Conservation (phyloP, 2,797 vertebrate genomes). For the Cryptoprocta ferox region DNA sequence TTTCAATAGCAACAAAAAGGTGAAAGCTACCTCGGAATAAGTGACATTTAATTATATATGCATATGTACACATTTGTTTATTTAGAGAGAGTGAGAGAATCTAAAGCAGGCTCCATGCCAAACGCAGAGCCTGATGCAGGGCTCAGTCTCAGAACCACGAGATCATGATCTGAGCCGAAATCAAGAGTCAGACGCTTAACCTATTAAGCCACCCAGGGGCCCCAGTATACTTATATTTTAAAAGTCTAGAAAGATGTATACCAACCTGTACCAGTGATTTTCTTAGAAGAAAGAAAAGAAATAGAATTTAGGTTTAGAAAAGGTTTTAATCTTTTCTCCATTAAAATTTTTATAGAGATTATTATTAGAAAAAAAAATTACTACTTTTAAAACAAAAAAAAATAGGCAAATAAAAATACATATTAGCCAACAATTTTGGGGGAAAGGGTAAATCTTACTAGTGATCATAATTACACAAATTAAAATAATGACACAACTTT, state of each 20-base stretch:
- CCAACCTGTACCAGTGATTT: neutral
- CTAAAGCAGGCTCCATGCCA: no score
- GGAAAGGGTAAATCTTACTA: neutral
- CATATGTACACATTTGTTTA: neutral
- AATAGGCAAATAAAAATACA: constrained; percentile 26
- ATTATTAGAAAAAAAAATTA: neutral
- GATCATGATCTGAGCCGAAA: no score
- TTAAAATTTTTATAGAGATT: neutral
- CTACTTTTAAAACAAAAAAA: constrained; percentile 54
- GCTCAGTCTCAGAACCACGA: no score
- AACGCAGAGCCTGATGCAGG: no score
- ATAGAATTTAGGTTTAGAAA: neutral
- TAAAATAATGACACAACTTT: neutral
- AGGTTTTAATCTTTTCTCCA: neutral
- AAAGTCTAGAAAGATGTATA: neutral
- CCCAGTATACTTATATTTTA: neutral
- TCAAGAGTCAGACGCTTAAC: no score
- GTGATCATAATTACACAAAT: constrained; percentile 15
- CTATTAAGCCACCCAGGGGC: no score
- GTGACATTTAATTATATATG: neutral
- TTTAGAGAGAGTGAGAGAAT: no score
- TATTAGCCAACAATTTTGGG: neutral
- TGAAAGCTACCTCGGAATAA: constrained; percentile 13
- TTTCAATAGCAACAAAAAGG: constrained; percentile 22
- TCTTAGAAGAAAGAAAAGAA: neutral